These are phyloP conservation scores for Mesitornis unicolor DNA, from an alignment of 2,113 vertebrate genomes.

Conservation along the genomic window DNA sequence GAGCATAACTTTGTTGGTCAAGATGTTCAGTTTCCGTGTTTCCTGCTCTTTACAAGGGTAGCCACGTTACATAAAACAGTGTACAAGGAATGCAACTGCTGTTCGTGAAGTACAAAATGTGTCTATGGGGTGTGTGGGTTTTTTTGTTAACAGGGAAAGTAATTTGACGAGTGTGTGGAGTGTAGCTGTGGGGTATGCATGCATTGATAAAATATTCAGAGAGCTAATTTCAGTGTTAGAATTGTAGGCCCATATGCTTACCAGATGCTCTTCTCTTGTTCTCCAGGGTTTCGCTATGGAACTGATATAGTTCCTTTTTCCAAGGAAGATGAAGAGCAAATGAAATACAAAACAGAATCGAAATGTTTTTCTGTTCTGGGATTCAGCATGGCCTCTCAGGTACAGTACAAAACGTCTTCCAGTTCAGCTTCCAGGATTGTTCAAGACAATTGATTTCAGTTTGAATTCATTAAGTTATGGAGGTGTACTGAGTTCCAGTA, in stretches of 20 bases:
- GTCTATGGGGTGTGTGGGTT: not conserved
- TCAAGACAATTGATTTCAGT: not conserved
- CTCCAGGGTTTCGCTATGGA: conserved; percentile 90
- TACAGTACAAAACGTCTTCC: conserved; percentile 37
- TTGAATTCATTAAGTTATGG: not conserved
- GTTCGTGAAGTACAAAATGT: not conserved
- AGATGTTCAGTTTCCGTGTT: not conserved
- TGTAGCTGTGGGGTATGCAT: not conserved
- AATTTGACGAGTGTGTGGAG: conserved; percentile 34
- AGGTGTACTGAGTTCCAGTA: not conserved
- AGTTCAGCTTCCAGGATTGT: not conserved
- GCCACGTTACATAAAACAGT: conserved; percentile 1
- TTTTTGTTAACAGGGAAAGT: conserved; percentile 39
- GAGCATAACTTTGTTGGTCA: not conserved
- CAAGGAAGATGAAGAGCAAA: conserved; percentile 95
- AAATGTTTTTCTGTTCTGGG: conserved; percentile 93
- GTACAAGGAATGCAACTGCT: conserved; percentile 12
- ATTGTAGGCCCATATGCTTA: conserved; percentile 49
- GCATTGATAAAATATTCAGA: conserved; percentile 54
- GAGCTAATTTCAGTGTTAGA: conserved; percentile 30
- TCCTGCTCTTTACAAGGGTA: conserved; percentile 7
- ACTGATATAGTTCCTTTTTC: conserved; percentile 97
- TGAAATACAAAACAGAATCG: conserved; percentile 92
- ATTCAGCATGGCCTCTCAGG: conserved; percentile 85
- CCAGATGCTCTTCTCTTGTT: conserved; percentile 55